Conservation (phyloP, 2,888 invertebrate species). For the Nipponacmea schrenckii region DNA sequence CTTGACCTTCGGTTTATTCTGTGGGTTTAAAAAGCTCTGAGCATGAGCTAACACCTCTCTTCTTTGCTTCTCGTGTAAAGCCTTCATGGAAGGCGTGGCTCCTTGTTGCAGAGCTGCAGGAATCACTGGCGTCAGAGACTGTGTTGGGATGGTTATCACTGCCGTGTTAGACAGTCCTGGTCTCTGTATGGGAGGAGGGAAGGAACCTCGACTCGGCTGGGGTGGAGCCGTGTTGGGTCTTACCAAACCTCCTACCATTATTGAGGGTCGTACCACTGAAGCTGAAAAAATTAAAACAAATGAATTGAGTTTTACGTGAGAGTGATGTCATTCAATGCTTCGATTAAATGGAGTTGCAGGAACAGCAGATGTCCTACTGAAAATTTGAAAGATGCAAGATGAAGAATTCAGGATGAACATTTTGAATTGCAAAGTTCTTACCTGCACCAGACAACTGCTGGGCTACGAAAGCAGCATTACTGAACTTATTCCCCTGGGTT, state of each 20-base stretch:
- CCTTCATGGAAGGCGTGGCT: conserved; percentile 28
- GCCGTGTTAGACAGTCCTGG: conserved; percentile 36
- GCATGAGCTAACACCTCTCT: conserved; percentile 59
- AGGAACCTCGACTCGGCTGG: conserved; percentile 28
- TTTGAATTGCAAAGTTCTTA: background rate
- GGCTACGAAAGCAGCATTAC: conserved; percentile 32
- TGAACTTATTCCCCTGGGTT: conserved; percentile 33
- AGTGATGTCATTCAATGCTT: background rate
- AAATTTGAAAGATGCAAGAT: no score
- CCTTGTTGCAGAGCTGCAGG: background rate
- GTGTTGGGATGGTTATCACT: conserved; percentile 15
- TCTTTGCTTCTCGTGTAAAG: conserved; percentile 58
- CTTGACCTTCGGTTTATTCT: conserved; percentile 44
- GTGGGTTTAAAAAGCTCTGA: conserved; percentile 61
- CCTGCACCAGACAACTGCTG: conserved; percentile 32
- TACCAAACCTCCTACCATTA: conserved; percentile 52
- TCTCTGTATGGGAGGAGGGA: conserved; percentile 58
- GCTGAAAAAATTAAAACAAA: conserved; percentile 28
- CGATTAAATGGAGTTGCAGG: no score
- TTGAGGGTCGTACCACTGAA: conserved; percentile 47
- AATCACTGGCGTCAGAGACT: conserved; percentile 19
- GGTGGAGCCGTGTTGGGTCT: conserved; percentile 37
- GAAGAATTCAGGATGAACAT: background rate
- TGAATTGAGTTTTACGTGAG: background rate
- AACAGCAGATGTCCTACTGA: no score